phyloP scores from a whole-genome alignment of 2,113 vertebrate species.

The Callospermophilus lateralis region DNA sequence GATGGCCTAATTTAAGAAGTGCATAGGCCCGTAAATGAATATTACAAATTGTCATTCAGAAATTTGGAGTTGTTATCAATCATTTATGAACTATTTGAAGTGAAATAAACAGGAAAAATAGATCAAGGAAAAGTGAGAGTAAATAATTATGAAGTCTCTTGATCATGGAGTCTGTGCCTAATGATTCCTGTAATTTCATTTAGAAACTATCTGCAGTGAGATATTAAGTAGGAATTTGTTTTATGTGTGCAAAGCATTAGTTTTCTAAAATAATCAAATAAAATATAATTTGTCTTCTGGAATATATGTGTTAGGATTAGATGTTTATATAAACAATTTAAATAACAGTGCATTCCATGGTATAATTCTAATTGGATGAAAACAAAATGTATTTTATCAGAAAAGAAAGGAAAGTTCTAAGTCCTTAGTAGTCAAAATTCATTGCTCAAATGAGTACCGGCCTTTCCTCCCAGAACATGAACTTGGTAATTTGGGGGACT shows the following conservation, averaged over 20 bases:
- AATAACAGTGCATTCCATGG: conserved; percentile 77
- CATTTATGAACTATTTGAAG: conserved; percentile 11
- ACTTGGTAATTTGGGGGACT: background rate
- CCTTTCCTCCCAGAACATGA: background rate
- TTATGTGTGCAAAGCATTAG: background rate
- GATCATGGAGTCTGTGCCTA: conserved; percentile 15
- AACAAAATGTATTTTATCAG: conserved; percentile 81
- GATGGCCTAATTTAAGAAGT: background rate
- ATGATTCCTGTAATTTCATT: conserved; percentile 58
- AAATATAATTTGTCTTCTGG: conserved; percentile 71
- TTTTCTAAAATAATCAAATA: conserved; percentile 61
- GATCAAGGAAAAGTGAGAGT: background rate
- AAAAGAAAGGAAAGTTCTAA: conserved; percentile 77
- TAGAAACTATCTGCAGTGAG: conserved; percentile 30
- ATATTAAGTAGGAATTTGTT: conserved; percentile 65
- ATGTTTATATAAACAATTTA: conserved; percentile 80
- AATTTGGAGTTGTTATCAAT: background rate
- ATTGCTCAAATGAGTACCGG: conserved; percentile 28
- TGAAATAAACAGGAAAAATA: conserved; percentile 37
- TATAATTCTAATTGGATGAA: conserved; percentile 76
- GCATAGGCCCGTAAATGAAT: background rate
- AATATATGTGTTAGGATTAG: conserved; percentile 74
- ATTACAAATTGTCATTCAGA: background rate
- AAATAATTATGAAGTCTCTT: conserved; percentile 64
- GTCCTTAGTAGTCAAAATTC: conserved; percentile 69